Conservation (phyloP, 2,888 invertebrate genomes). For the Oscheius myriophilus region DNA sequence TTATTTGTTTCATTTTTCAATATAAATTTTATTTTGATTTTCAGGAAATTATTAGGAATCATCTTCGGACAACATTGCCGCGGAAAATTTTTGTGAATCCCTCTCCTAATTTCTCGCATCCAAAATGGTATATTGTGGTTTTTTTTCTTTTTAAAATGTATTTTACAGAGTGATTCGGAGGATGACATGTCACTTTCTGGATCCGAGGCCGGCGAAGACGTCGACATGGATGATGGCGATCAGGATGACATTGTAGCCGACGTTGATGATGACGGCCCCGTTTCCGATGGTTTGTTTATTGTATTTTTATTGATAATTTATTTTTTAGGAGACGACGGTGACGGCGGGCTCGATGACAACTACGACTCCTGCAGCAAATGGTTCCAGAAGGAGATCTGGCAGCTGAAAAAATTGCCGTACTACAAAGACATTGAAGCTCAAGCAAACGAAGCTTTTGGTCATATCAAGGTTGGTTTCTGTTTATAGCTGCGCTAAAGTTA, state of each 20-base stretch:
- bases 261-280: slow-evolving; percentile 30
- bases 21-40: too few species aligned
- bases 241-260: slow-evolving; percentile 35
- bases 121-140: slow-evolving; percentile 5
- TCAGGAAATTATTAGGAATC: too few species aligned
- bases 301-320: neutral
- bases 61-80: too few species aligned
- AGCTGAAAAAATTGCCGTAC: slow-evolving; percentile 62
- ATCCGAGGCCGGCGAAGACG: slow-evolving; percentile 41
- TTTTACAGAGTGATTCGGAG: slow-evolving; percentile 46
- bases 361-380: slow-evolving; percentile 25
- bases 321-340: neutral
- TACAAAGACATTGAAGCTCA: slow-evolving; percentile 55
- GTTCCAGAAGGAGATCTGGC: slow-evolving; percentile 67
- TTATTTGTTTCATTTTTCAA: too few species aligned
- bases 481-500: neutral
- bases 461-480: slow-evolving; percentile 35
- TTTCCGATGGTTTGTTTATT: neutral
- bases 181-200: slow-evolving; percentile 42
- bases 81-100: too few species aligned
- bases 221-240: slow-evolving; percentile 39
- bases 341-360: neutral
- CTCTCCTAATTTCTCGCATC: neutral
- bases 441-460: slow-evolving; percentile 59
- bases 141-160: neutral